Evolutionary conservation across 2,797 vertebrate genomes (phyloP).

Genomic region (Scomberomorus guttatus): DNA sequence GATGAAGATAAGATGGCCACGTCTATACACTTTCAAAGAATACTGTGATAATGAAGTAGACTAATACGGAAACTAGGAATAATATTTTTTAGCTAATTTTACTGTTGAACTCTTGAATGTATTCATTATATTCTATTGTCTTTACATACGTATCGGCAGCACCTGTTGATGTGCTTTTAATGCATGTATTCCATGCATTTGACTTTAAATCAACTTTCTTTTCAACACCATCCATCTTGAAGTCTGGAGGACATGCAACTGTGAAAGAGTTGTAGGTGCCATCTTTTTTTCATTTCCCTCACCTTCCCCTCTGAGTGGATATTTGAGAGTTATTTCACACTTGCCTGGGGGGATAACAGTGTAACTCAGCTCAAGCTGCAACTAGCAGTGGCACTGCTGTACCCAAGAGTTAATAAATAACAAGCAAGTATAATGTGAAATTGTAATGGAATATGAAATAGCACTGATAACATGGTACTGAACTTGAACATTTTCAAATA

Average conservation of each 20-base stretch:
- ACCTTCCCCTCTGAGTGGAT: slow-evolving; percentile 55
- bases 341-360: slow-evolving; percentile 58
- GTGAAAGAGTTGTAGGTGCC: slow-evolving; percentile 42
- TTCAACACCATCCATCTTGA: slow-evolving; percentile 16
- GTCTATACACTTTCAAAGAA: too few species aligned
- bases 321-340: slow-evolving; percentile 64
- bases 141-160: background rate
- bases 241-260: slow-evolving; percentile 22
- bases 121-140: too few species aligned
- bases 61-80: background rate
- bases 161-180: background rate
- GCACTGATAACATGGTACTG: slow-evolving; percentile 29
- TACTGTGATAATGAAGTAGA: background rate
- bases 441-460: slow-evolving; percentile 65
- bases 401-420: slow-evolving; percentile 69
- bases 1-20: too few species aligned
- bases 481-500: slow-evolving; percentile 21
- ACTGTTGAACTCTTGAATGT: too few species aligned
- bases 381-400: slow-evolving; percentile 43
- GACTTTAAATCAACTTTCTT: slow-evolving; percentile 4
- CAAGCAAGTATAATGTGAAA: slow-evolving; percentile 62
- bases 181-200: slow-evolving; percentile 1
- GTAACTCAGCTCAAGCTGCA: slow-evolving; percentile 54
- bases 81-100: background rate
- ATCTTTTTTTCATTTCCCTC: slow-evolving; percentile 48